Percentiles rank a stretch among this genome's conserved stretches.
phyloP scores from a whole-genome alignment of 2,797 vertebrate genomes.

The Astyanax mexicanus region DNA sequence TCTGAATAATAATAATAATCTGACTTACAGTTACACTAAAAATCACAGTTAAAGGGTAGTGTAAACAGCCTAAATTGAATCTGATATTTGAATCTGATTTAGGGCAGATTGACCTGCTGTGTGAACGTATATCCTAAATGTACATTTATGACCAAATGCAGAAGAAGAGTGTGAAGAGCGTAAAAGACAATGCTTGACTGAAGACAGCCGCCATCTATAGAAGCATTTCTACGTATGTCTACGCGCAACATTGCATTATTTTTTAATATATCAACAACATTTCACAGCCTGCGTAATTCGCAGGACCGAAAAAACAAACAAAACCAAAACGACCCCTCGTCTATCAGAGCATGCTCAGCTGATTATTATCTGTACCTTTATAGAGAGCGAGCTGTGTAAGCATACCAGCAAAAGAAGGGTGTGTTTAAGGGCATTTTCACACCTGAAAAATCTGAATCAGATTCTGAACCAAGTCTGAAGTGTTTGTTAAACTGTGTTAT shows the following conservation, averaged over 20 bases:
- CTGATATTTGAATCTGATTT: too few relatives aligned
- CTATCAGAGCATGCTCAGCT: conserved; percentile 20
- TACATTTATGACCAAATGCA: not conserved
- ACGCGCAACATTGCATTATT: not conserved
- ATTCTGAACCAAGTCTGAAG: too few relatives aligned
- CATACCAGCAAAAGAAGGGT: conserved; percentile 52
- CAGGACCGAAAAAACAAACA: not conserved
- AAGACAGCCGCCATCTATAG: not conserved
- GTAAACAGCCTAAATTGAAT: too few relatives aligned
- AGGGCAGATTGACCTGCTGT: too few relatives aligned
- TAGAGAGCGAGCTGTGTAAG: conserved; percentile 56
- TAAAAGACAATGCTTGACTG: not conserved
- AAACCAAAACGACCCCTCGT: not conserved
- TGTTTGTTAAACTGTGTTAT: too few relatives aligned
- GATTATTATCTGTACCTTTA: conserved; percentile 67
- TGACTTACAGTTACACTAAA: too few relatives aligned
- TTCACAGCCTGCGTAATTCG: not conserved
- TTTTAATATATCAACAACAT: not conserved
- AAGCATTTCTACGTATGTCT: not conserved
- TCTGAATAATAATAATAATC: too few relatives aligned
- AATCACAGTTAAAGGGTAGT: too few relatives aligned
- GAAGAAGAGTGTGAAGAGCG: not conserved
- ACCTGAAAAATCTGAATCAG: too few relatives aligned
- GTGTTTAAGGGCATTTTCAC: conserved; percentile 31
- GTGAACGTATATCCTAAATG: too few relatives aligned